Conservation (phyloP, 2,888 invertebrate species). For the Tetragonisca angustula region DNA sequence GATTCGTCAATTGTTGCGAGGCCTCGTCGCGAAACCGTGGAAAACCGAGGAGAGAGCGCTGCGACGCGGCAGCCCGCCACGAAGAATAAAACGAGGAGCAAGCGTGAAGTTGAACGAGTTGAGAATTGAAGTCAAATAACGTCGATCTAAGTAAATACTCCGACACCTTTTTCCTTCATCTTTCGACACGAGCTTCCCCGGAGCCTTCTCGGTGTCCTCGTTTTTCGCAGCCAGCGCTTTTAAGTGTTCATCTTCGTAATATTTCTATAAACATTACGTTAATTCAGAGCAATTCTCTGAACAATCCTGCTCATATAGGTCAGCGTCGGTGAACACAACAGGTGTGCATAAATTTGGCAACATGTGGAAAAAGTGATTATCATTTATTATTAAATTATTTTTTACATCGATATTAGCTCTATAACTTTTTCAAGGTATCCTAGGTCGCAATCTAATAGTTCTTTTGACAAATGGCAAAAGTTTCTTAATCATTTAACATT, state of each 20-base stretch:
- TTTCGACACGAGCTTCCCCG: background rate
- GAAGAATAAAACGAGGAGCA: conserved; percentile 10
- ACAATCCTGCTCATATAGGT: no score
- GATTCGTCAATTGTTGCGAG: background rate
- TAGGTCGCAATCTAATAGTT: no score
- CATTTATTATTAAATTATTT: no score
- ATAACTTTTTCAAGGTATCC: no score
- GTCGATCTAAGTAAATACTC: conserved; percentile 17
- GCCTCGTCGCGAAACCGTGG: conserved; percentile 2
- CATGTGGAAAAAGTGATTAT: no score
- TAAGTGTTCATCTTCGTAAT: background rate
- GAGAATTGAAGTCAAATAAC: conserved; percentile 31
- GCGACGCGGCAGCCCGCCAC: background rate
- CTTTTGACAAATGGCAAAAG: no score
- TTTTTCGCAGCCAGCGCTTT: background rate
- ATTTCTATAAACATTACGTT: background rate
- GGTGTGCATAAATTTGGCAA: no score
- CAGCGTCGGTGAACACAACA: no score
- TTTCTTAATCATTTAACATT: no score
- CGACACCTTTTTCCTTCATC: background rate
- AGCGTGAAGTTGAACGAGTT: conserved; percentile 21
- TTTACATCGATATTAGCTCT: no score
- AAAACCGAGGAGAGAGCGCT: background rate
- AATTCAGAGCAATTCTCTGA: background rate
- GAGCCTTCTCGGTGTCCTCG: background rate